Evolutionary conservation across 2,888 invertebrate genomes (phyloP).

Genomic region (Amblyjoppa fuscipennis): DNA sequence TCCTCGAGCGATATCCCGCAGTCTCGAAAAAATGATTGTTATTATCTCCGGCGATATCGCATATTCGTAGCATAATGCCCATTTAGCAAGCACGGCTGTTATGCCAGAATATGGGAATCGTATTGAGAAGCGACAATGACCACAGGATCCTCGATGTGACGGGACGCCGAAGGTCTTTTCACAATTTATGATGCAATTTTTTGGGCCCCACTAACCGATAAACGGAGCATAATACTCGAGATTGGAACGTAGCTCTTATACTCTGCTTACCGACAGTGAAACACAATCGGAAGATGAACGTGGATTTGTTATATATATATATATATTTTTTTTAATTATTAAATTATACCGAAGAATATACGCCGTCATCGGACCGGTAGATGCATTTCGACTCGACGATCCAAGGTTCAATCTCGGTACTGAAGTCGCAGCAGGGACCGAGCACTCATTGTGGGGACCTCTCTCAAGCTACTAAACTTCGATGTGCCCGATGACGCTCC

Average conservation of each 20-base stretch:
- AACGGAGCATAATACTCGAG: constrained; percentile 81
- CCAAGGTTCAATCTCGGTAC: constrained; percentile 56
- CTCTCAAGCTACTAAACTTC: constrained; percentile 56
- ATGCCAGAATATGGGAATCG: constrained; percentile 81
- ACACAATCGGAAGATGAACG: constrained; percentile 39
- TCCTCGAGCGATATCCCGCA: not conserved
- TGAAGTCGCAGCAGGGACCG: constrained; percentile 47
- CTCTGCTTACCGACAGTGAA: constrained; percentile 82
- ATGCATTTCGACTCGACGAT: constrained; percentile 54
- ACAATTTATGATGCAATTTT: constrained; percentile 13
- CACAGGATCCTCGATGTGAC: not conserved
- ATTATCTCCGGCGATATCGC: constrained; percentile 72
- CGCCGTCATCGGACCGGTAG: constrained; percentile 18
- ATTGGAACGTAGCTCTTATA: constrained; percentile 77
- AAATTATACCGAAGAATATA: not conserved
- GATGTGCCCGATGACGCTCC: constrained; percentile 77
- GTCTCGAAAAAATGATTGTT: not conserved
- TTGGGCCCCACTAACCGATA: constrained; percentile 74
- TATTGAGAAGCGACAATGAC: not conserved
- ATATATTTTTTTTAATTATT: not conserved
- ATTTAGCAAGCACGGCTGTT: constrained; percentile 73
- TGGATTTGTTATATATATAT: not conserved
- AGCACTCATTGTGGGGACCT: constrained; percentile 55
- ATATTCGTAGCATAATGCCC: constrained; percentile 82
- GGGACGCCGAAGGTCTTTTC: not conserved